Evolutionary conservation across 2,113 vertebrate species (phyloP), one percentile per base, ranked within the genome.

Genomic region (Gallinago undulata): DNA sequence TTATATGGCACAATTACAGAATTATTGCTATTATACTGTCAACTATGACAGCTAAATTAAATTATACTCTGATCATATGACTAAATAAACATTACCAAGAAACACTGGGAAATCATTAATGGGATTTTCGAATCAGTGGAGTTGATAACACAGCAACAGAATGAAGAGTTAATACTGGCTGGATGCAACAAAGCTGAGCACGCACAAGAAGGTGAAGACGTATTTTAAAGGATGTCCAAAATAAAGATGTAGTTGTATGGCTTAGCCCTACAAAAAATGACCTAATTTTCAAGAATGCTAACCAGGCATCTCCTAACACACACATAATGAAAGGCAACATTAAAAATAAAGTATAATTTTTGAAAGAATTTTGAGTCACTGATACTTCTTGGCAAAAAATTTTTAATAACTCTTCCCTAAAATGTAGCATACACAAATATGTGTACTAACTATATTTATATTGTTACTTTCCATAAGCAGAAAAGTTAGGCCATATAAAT

Each of bases 21-120:
- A 96, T 94, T 96, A 97, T 30, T 93, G 56, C 85, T 96, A 97
- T 97, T 94, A 96, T 28, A 88, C 48, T 94, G 87, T 85, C 91
- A 95, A 74, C 68, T 93, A 94, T 89, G 87, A 94, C 66, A 95
- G 85, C 45, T 87, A 82, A 84, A 94, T 96, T 50, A 73, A 78
- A 92, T 91, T 90, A 94, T 92, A 80, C 53, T 87, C 30, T 57
- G 70, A 91, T 45, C 53, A 3, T 30, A 79, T 74, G 55, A 81
- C 56, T 66, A 39, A 95, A 89, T 75, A 72, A 96, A 91, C 28
- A 75, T 89, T 88, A 57, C 27, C 35, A 94, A 80, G 70, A 72
- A 94, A 91, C 24, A 85, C 31, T 47, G 23, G 13, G 31, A 94
- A 96, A 92, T 83, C 47, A 86, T 85, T 73, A 92, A 78, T 5